Base-by-base conservation (phyloP, 1,140 invertebrate genomes). In the Magallana ariakensis region DNA sequence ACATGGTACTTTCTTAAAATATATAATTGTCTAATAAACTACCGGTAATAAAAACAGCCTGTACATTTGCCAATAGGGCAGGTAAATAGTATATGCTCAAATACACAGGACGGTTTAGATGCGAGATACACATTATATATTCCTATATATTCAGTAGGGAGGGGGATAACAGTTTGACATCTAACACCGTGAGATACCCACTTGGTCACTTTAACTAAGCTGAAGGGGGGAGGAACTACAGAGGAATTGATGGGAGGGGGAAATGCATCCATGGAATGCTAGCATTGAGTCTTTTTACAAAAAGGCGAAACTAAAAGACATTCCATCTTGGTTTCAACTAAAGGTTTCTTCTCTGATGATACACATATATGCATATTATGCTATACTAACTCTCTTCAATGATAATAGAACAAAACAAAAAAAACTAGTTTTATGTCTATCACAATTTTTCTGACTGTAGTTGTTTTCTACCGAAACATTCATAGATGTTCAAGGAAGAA, bases 151-250 rank as follows among this genome's bases (percentile, higher is more conserved):
- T 26, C 26, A 26, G 66, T 6, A 11, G 11, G 22, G n/a, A n/a
- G 7, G 26, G 66, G 22, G 33, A 26, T 26, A 33, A 75, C 19
- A 10, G 13, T 26, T 26, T 75, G 66, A 75, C 66, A 75, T 75
- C 66, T 75, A 75, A 75, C 66, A 33, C 66, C 66, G 66, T 75
- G 66, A 75, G 66, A 75, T 46, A 75, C 66, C 66, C 66, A 75
- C 66, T 75, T 75, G 66, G 66, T 75, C 66, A 75, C 22, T 75
- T 75, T 75, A 19, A 75, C 66, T 75, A 75, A 26, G 22, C 22
- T 75, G 66, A 33, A 8, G 22, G 58, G 58, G 58, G 58, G 58
- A n/a, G 58, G 26, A 22, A 70, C 62, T 70, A 70, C 62, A 70
- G n/a, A n/a, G n/a, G n/a, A 46, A 46, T 2, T 46, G 33, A 75